Evolutionary conservation across 2,888 invertebrate genomes (phyloP).

Genomic region (Alsophila aescularia): DNA sequence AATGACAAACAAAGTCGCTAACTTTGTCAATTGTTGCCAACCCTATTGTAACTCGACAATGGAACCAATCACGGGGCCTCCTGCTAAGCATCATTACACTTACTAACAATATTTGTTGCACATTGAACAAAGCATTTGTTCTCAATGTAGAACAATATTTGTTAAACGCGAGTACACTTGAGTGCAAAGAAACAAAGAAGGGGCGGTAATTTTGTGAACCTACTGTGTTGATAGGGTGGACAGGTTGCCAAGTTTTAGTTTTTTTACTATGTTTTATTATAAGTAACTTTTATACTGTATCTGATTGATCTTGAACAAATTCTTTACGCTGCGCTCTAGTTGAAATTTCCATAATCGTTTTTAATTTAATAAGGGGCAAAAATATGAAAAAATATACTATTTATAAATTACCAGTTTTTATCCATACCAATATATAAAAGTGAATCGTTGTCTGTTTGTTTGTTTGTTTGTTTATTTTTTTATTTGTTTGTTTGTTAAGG

Average conservation of each 20-base stretch:
- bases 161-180: conserved; percentile 63
- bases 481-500: too few species aligned
- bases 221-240: conserved; percentile 42
- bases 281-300: too few species aligned
- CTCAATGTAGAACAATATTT: conserved; percentile 38
- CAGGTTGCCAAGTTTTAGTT: not conserved
- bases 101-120: conserved; percentile 68
- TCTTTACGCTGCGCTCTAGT: too few species aligned
- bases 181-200: conserved; percentile 63
- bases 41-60: conserved; percentile 43
- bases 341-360: too few species aligned
- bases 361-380: too few species aligned
- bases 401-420: too few species aligned
- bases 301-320: too few species aligned
- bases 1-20: too few species aligned
- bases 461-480: too few species aligned
- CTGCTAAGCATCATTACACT: conserved; percentile 57
- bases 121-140: conserved; percentile 60
- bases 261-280: not conserved
- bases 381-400: too few species aligned
- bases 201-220: conserved; percentile 69
- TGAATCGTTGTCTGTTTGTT: too few species aligned
- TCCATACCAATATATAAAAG: too few species aligned
- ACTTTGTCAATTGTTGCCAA: not conserved
- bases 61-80: conserved; percentile 57